A percentile compares a stretch with the other conserved stretches of the same genome.
phyloP scores from a whole-genome alignment of 2,113 vertebrate species.

The Thymallus thymallus region DNA sequence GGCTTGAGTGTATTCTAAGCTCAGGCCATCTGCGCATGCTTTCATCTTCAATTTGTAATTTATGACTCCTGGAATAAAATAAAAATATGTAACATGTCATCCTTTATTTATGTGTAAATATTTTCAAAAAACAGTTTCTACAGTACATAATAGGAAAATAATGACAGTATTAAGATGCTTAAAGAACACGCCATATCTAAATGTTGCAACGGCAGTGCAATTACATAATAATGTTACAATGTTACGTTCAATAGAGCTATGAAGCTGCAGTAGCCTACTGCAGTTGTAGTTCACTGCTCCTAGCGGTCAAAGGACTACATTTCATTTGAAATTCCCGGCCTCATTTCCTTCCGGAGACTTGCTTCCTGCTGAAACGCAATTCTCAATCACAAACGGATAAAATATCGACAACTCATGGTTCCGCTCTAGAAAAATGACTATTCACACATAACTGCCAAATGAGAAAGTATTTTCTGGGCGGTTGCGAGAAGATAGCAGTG shows the following conservation, averaged over 20 bases:
- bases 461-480: conserved; percentile 27
- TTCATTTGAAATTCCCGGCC: conserved; percentile 60
- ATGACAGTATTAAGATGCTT: not conserved
- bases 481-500: conserved; percentile 13
- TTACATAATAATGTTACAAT: not conserved
- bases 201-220: not conserved
- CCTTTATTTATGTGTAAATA: not conserved
- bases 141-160: not conserved
- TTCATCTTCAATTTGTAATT: conserved; percentile 37
- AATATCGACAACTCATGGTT: conserved; percentile 49
- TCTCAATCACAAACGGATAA: conserved; percentile 33
- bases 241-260: not conserved
- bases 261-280: not conserved
- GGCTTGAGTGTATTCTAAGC: conserved; percentile 8
- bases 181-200: not conserved
- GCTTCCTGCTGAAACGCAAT: conserved; percentile 56
- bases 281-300: not conserved
- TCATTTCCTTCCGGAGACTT: conserved; percentile 55
- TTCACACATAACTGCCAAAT: conserved; percentile 49
- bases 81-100: conserved; percentile 21
- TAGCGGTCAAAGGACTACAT: not conserved
- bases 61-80: conserved; percentile 13
- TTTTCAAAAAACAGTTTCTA: not conserved
- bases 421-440: conserved; percentile 63
- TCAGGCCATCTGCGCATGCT: conserved; percentile 50